Percentiles rank a stretch among this genome's conserved stretches.
Conservation (phyloP, 2,797 vertebrate species). For the Acridotheres tristis region DNA sequence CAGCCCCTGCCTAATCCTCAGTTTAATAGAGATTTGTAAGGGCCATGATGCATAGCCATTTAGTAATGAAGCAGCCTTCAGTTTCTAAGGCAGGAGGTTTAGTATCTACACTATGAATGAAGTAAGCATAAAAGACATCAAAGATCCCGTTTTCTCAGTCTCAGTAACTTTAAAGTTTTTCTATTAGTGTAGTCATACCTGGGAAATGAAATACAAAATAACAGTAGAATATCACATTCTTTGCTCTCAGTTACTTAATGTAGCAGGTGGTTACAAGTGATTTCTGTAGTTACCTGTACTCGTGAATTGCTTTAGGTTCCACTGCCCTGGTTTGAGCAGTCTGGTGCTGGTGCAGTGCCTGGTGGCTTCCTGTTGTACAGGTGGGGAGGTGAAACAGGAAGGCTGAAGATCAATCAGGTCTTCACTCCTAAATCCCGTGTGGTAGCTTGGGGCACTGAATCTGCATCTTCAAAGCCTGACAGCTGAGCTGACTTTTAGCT, state of each 20-base stretch:
- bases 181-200: background rate
- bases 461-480: rapidly evolving
- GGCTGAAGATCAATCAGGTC: background rate
- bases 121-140: background rate
- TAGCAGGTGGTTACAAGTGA: background rate
- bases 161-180: background rate
- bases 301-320: background rate
- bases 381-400: background rate
- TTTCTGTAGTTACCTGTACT: background rate
- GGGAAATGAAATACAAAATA: background rate
- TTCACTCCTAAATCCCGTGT: background rate
- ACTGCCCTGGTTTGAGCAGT: background rate
- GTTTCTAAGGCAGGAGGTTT: conserved; percentile 36
- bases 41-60: conserved; percentile 17
- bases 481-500: background rate
- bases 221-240: background rate
- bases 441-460: background rate
- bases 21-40: conserved; percentile 60
- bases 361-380: background rate
- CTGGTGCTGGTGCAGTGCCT: background rate
- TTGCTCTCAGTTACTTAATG: background rate
- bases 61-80: conserved; percentile 43
- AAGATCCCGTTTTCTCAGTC: background rate
- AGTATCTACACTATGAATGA: background rate
- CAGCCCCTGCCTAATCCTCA: conserved; percentile 54